Evolutionary conservation across 64 coral and sea anemone species (phyloP).

Genomic region (Montipora cactus): DNA sequence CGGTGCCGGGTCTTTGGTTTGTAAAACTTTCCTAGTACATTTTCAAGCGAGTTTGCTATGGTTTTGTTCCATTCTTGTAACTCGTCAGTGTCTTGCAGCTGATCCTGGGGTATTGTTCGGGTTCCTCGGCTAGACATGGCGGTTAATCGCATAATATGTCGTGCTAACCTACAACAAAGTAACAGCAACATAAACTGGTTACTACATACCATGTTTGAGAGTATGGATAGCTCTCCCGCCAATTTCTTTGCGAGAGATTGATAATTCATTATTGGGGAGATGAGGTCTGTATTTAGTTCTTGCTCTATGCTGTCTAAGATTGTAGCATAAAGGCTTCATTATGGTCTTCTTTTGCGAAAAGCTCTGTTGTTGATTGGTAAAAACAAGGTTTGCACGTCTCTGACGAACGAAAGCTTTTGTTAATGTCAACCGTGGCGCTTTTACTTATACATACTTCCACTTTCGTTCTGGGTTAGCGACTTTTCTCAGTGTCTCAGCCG

Average conservation of each 20-base stretch:
- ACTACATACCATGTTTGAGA: no score
- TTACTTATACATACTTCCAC: conserved; percentile 55
- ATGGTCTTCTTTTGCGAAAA: no score
- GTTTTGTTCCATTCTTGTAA: conserved; percentile 32
- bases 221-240: no score
- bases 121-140: conserved; percentile 19
- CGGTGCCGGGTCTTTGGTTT: conserved; percentile 88
- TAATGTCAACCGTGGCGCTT: not conserved
- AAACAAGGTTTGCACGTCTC: not conserved
- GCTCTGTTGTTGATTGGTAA: no score
- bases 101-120: not conserved
- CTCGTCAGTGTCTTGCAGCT: conserved; percentile 18
- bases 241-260: no score
- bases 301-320: no score
- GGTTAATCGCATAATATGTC: conserved; percentile 76
- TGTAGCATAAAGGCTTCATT: not conserved
- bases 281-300: no score
- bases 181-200: not conserved
- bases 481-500: conserved; percentile 68
- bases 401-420: not conserved
- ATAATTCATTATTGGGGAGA: no score
- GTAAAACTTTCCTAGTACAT: conserved; percentile 90
- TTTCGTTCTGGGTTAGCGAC: conserved; percentile 47
- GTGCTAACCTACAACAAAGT: conserved; percentile 54
- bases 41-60: conserved; percentile 60